Conservation (phyloP, 1,140 invertebrate species). For the Anastrepha obliqua region DNA sequence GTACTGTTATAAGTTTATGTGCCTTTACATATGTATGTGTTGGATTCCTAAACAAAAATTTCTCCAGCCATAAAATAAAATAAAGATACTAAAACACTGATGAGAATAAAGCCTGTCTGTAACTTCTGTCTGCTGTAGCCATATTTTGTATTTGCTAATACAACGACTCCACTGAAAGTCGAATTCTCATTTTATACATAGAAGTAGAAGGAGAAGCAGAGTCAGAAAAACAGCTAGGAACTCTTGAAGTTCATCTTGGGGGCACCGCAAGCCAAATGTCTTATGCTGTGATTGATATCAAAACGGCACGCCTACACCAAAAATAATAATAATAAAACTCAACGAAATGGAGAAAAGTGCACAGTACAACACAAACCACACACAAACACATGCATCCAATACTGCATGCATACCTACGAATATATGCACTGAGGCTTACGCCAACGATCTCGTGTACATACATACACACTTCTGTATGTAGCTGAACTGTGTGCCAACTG, state of each 20-base stretch:
- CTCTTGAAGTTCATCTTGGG: constrained; percentile 22
- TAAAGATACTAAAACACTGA: too few relatives aligned
- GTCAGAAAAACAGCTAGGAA: not conserved
- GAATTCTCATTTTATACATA: too few relatives aligned
- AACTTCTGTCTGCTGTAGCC: too few relatives aligned
- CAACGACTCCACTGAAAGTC: too few relatives aligned
- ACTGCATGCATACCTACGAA: not conserved
- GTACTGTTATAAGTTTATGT: too few relatives aligned
- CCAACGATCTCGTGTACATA: not conserved
- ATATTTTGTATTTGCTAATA: too few relatives aligned
- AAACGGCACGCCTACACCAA: constrained; percentile 53
- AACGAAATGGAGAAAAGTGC: not conserved
- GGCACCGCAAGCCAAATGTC: constrained; percentile 45
- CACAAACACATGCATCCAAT: not conserved
- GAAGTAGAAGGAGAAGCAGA: not conserved
- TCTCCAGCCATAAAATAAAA: too few relatives aligned
- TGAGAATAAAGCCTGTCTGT: too few relatives aligned
- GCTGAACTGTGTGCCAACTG: constrained; percentile 42
- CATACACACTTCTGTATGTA: not conserved
- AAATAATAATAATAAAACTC: constrained; percentile 32
- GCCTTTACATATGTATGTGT: too few relatives aligned
- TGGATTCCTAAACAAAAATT: too few relatives aligned
- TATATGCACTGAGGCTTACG: not conserved
- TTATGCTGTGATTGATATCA: constrained; percentile 53
- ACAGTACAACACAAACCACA: not conserved